Evolutionary conservation across 1,140 invertebrate species (phyloP).

Genomic region (Neelides sp.): DNA sequence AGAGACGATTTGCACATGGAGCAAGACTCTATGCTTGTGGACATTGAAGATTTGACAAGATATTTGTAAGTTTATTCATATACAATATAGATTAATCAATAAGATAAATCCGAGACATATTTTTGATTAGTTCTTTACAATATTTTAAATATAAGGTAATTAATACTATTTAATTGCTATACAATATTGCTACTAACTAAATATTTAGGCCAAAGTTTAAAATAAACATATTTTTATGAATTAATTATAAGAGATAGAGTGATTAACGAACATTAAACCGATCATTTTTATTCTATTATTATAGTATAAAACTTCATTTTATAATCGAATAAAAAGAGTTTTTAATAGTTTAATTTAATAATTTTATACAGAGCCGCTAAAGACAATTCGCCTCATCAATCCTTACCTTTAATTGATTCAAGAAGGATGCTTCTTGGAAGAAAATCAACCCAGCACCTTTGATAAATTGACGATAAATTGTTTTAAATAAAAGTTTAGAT

Average conservation of each 20-base stretch:
- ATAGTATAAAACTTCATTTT: not conserved
- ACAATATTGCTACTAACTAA: too few species aligned
- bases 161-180: too few species aligned
- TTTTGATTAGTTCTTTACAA: too few species aligned
- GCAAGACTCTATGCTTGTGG: constrained; percentile 91
- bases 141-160: too few species aligned
- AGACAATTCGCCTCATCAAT: constrained; percentile 30
- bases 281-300: not conserved
- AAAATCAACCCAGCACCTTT: too few species aligned
- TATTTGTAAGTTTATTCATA: constrained; percentile 76
- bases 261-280: not conserved
- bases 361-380: constrained; percentile 29
- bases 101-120: too few species aligned
- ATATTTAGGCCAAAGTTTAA: too few species aligned
- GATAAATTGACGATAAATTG: too few species aligned
- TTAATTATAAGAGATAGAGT: too few species aligned
- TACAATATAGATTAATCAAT: not conserved
- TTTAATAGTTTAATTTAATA: constrained; percentile 3
- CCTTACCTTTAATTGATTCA: constrained; percentile 26
- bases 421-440: too few species aligned
- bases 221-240: too few species aligned
- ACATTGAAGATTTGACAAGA: constrained; percentile 87
- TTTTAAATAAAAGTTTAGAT: too few species aligned
- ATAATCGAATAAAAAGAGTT: not conserved
- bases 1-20: constrained; percentile 76